Conservation (phyloP, 2,888 invertebrate genomes). For the Margaritifera margaritifera region DNA sequence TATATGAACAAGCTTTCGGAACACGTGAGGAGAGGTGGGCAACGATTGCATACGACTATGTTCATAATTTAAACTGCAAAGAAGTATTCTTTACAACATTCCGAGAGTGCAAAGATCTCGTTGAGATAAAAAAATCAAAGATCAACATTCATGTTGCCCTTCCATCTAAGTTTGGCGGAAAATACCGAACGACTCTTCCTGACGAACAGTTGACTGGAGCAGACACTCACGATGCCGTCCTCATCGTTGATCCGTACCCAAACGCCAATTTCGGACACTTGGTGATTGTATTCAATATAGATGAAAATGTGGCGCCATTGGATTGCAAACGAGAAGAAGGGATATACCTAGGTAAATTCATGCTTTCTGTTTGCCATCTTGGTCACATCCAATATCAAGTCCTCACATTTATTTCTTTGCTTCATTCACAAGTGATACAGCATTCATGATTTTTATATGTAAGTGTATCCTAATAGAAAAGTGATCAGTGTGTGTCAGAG, state of each 20-base stretch:
- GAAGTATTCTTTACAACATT: constrained; percentile 66
- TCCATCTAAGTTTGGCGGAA: constrained; percentile 52
- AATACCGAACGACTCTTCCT: constrained; percentile 65
- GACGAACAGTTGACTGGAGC: constrained; percentile 68
- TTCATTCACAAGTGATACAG: too few relatives aligned
- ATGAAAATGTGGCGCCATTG: constrained; percentile 58
- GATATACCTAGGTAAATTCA: constrained; percentile 72
- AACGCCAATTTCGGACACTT: constrained; percentile 75
- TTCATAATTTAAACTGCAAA: constrained; percentile 58
- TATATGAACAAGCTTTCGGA: constrained; percentile 31
- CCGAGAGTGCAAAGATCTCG: constrained; percentile 62
- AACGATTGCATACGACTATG: constrained; percentile 60
- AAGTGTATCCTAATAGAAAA: too few relatives aligned
- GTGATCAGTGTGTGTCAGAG: too few relatives aligned
- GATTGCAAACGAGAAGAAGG: constrained; percentile 70
- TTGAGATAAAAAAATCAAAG: constrained; percentile 42
- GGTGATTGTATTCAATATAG: constrained; percentile 74
- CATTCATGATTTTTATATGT: too few relatives aligned
- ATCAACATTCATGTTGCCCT: constrained; percentile 67
- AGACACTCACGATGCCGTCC: constrained; percentile 72
- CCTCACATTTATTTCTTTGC: too few relatives aligned
- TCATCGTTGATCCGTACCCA: constrained; percentile 75
- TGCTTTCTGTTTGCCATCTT: not conserved
- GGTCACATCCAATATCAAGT: too few relatives aligned
- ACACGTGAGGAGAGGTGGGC: constrained; percentile 62